Base-by-base conservation (phyloP, 2,113 vertebrate genomes). In the Oenanthe oenanthe region DNA sequence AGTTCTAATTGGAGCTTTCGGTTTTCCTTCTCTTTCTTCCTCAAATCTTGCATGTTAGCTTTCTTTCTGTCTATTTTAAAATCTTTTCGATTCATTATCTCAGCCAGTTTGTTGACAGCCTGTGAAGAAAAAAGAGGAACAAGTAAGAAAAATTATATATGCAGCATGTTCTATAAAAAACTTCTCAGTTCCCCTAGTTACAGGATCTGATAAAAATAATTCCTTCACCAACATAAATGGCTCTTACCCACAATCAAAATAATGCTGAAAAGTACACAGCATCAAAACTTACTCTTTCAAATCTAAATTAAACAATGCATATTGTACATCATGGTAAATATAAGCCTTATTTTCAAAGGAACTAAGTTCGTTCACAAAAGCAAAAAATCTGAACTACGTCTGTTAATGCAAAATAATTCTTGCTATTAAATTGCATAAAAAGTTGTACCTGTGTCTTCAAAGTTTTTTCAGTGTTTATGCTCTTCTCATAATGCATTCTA, bases 41-140 rank as follows among this genome's bases (percentile, higher is more conserved):
- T 98, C 97, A 99, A 98, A 97, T 99, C 99, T 42, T 99, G 98
- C 29, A 98, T 99, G 89, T 99, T 99, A 89, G 98, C 99, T 97
- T 99, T 99, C 97, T 99, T 99, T 95, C 99, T 99, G 97, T 99
- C 99, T 91, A 99, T 98, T 98, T 99, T 99, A 98, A 99, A 99
- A 96, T 99, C 99, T 97, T 99, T 99, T 26, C 99, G 98, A 97
- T 99, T 99, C 99, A 99, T 99, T 97, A 99, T 99, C 97, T 99
- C 99, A 76, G 99, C 99, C 96, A 99, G 98, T 93, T 99, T 99
- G 96, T 99, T 99, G 80, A 99, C 99, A 88, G 99, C 99, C 99
- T 99, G 90, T 97, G 88, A 31, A 83, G 72, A 91, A 70, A 95
- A 94, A 87, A 17, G 50, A 83, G 83, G 83, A 91, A 67, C 38